These are phyloP conservation scores for Grapholita molesta DNA, from an alignment of 1,140 invertebrate genomes.

Conservation along the genomic window DNA sequence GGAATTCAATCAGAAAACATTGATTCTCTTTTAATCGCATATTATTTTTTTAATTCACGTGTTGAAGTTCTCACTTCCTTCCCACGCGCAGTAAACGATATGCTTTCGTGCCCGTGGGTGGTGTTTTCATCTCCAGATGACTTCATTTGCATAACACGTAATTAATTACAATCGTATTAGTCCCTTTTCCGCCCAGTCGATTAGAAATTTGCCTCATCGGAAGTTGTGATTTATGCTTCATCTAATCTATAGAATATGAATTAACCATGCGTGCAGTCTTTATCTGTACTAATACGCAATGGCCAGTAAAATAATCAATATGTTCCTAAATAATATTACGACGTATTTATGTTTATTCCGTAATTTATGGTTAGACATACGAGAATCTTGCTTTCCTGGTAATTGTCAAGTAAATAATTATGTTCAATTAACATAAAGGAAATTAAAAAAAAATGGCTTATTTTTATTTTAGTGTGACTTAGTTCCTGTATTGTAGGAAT, in stretches of 20 bases:
- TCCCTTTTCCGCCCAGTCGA: not conserved
- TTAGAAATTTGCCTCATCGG: not conserved
- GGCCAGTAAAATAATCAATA: too few relatives aligned
- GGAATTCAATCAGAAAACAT: not conserved
- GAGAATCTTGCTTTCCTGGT: too few relatives aligned
- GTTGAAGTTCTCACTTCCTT: not conserved
- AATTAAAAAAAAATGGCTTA: too few relatives aligned
- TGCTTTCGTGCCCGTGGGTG: not conserved
- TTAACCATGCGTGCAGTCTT: not conserved
- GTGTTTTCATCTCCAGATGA: slow-evolving; percentile 23
- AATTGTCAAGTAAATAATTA: too few relatives aligned
- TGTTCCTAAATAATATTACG: too few relatives aligned
- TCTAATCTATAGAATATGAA: not conserved
- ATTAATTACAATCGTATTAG: slow-evolving; percentile 30
- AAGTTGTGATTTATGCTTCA: slow-evolving; percentile 12
- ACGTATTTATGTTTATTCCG: too few relatives aligned
- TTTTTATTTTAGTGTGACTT: too few relatives aligned
- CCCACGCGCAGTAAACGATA: slow-evolving; percentile 2
- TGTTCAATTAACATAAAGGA: too few relatives aligned
- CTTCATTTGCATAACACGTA: slow-evolving; percentile 38
- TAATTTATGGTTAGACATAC: too few relatives aligned
- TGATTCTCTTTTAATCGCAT: not conserved
- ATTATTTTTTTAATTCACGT: not conserved
- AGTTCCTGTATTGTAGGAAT: too few relatives aligned
- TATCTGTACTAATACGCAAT: not conserved